A percentile compares a stretch with the other conserved stretches of the same genome.
Evolutionary conservation across 2,888 invertebrate species (phyloP).

Genomic region (Melanotus villosus): DNA sequence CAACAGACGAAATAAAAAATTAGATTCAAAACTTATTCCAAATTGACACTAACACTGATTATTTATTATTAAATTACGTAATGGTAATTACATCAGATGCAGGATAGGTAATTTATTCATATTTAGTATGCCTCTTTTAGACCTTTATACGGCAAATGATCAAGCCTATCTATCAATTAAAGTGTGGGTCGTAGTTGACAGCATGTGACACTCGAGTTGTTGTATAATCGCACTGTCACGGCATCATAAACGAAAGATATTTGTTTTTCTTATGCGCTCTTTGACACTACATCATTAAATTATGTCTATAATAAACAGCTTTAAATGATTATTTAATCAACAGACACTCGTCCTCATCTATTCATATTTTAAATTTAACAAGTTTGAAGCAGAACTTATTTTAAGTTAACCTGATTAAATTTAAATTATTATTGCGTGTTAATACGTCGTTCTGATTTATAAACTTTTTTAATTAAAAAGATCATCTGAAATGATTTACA

Average conservation of each 20-base stretch:
- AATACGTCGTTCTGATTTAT: too few relatives aligned
- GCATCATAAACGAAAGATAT: conserved; percentile 1
- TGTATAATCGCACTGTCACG: neutral
- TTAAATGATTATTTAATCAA: neutral
- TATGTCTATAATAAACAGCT: neutral
- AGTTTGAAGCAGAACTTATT: too few relatives aligned
- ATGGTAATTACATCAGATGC: too few relatives aligned
- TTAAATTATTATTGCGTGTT: too few relatives aligned
- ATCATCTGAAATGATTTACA: conserved; percentile 7
- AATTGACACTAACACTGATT: too few relatives aligned
- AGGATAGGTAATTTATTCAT: neutral
- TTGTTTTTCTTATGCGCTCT: neutral
- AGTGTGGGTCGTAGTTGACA: conserved; percentile 1
- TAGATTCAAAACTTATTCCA: too few relatives aligned
- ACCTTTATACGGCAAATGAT: neutral
- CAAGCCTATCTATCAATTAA: conserved; percentile 15
- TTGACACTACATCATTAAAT: conserved; percentile 1
- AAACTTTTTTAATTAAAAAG: too few relatives aligned
- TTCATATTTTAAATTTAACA: too few relatives aligned
- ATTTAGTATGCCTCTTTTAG: neutral
- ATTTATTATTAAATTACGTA: too few relatives aligned
- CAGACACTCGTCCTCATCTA: neutral
- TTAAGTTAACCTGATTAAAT: too few relatives aligned
- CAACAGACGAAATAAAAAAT: too few relatives aligned
- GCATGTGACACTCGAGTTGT: conserved; percentile 7